Evolutionary conservation across 37 sponge, comb jelly and placozoan genomes (phyloP).

Genomic region (Oscarella lobularis): DNA sequence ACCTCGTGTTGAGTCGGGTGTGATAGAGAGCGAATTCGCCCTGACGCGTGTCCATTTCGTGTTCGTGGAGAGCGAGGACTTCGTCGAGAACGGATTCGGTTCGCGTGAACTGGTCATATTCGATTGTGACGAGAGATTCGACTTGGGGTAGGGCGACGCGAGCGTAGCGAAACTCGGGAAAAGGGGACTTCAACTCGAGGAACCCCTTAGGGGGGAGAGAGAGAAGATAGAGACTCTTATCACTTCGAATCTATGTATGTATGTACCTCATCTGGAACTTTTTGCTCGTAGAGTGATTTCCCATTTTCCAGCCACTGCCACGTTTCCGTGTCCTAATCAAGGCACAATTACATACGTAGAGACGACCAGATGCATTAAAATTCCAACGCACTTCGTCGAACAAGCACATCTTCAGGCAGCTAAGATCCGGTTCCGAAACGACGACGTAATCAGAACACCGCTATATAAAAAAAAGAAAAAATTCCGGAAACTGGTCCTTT

Average conservation of each 20-base stretch:
- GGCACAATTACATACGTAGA: background rate
- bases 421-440: background rate
- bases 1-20: conserved; percentile 54
- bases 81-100: conserved; percentile 33
- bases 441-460: background rate
- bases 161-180: conserved; percentile 46
- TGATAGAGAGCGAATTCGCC: conserved; percentile 45
- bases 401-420: background rate
- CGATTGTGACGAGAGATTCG: conserved; percentile 48
- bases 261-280: background rate
- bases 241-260: background rate
- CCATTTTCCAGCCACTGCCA: conserved; percentile 3
- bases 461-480: background rate
- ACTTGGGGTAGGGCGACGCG: conserved; percentile 67
- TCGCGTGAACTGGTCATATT: conserved; percentile 82
- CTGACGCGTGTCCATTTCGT: conserved; percentile 36
- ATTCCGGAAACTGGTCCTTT: background rate
- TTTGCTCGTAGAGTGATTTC: background rate
- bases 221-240: no score
- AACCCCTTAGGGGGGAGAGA: conserved; percentile 29
- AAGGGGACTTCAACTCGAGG: conserved; percentile 64
- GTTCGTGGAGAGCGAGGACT: conserved; percentile 19
- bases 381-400: background rate
- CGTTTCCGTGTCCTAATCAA: background rate
- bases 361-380: no score